Conservation (phyloP, 2,888 invertebrate genomes). For the Drosophila neonasuta region DNA sequence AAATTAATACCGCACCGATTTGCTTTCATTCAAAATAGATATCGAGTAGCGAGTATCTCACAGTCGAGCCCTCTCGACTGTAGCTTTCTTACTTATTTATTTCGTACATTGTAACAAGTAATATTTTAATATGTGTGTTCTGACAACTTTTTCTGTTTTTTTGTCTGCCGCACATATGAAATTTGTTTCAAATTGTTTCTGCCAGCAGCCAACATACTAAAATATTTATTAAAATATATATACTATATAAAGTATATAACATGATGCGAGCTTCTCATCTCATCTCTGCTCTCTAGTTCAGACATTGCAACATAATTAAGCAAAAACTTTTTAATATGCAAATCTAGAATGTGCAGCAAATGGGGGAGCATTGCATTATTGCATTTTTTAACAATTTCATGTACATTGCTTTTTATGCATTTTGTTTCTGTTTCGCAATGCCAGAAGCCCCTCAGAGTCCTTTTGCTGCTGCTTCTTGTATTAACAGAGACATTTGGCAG, state of each 20-base stretch:
- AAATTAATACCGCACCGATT: no score
- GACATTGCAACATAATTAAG: constrained; percentile 45
- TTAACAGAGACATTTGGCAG: constrained; percentile 10
- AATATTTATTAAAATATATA: constrained; percentile 70
- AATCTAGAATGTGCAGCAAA: constrained; percentile 5
- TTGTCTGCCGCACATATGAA: constrained; percentile 67
- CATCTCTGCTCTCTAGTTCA: neutral
- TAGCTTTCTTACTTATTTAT: neutral
- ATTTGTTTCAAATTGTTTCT: constrained; percentile 65
- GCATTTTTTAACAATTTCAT: constrained; percentile 23
- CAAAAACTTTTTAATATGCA: constrained; percentile 54
- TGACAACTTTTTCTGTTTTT: constrained; percentile 49
- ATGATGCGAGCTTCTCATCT: constrained; percentile 3
- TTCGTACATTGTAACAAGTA: neutral
- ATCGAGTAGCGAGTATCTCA: no score
- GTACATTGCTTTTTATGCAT: constrained; percentile 1
- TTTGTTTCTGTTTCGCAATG: neutral
- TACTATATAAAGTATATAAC: constrained; percentile 3
- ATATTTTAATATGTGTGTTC: constrained; percentile 66
- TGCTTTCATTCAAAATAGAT: no score
- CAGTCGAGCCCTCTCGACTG: no score
- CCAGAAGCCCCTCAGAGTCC: constrained; percentile 6
- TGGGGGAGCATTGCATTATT: constrained; percentile 25
- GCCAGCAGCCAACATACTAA: constrained; percentile 41
- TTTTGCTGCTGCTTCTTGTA: neutral